phyloP scores from a whole-genome alignment of 53 echinoderm and acorn worm genomes.

The Paracentrotus lividus region DNA sequence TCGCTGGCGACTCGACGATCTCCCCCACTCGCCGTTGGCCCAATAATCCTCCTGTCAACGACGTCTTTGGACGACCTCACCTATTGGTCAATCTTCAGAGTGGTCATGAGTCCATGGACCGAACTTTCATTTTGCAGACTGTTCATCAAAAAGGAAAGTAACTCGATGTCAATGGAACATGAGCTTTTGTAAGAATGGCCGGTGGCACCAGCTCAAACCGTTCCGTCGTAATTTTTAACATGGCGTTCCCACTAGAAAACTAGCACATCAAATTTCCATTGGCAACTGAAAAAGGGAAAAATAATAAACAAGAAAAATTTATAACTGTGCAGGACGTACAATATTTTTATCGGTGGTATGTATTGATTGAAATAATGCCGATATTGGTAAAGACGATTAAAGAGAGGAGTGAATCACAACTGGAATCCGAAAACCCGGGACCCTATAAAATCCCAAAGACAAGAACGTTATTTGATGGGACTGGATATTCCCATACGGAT shows the following conservation, averaged over 20 bases:
- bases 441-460: no score
- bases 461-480: no score
- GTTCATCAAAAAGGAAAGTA: conserved; percentile 97
- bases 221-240: conserved; percentile 80
- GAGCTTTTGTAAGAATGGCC: conserved; percentile 97
- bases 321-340: no score
- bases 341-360: no score
- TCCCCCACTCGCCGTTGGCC: conserved; percentile 93
- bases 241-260: conserved; percentile 93
- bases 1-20: conserved; percentile 90
- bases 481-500: no score
- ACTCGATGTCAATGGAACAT: conserved; percentile 93
- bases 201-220: conserved; percentile 93
- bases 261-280: conserved; percentile 90
- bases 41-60: conserved; percentile 96
- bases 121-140: conserved; percentile 85
- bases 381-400: no score
- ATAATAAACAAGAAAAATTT: no score
- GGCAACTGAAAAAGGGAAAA: conserved; percentile 71
- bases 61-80: conserved; percentile 70
- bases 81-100: conserved; percentile 80
- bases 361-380: no score
- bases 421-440: no score
- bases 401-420: no score
- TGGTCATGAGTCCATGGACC: conserved; percentile 96